phyloP scores from a whole-genome alignment of 2,888 invertebrate species.

The Pachliopta kotzebuea region DNA sequence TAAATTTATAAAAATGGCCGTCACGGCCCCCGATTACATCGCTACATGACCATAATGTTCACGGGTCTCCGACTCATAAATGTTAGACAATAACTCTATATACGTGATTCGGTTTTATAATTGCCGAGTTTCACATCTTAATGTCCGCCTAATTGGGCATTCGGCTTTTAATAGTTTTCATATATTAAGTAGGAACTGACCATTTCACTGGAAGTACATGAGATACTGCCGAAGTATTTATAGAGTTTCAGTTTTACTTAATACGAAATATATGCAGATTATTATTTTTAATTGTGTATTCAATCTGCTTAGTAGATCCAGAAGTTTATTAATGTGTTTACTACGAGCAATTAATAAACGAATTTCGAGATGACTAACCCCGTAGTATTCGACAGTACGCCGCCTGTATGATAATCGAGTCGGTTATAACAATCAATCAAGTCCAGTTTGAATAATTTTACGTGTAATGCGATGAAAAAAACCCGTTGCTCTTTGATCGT shows the following conservation, averaged over 20 bases:
- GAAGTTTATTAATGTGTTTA: constrained; percentile 6
- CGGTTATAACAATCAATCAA: constrained; percentile 23
- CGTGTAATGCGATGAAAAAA: constrained; percentile 19
- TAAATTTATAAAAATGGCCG: constrained; percentile 59
- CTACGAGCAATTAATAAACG: constrained; percentile 13
- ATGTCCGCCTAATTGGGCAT: constrained; percentile 45
- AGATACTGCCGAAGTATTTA: no score
- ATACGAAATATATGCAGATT: no score
- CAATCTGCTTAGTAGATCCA: background rate
- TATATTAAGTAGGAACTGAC: constrained; percentile 29
- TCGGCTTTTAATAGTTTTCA: constrained; percentile 34
- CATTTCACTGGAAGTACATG: constrained; percentile 19
- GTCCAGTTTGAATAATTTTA: constrained; percentile 19
- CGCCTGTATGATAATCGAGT: constrained; percentile 21
- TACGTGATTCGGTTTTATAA: constrained; percentile 67
- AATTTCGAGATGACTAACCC: constrained; percentile 16
- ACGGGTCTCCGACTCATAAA: constrained; percentile 54
- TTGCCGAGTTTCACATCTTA: constrained; percentile 48
- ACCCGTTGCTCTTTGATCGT: constrained; percentile 25
- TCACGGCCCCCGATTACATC: constrained; percentile 63
- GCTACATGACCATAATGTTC: constrained; percentile 62
- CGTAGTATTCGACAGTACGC: constrained; percentile 20
- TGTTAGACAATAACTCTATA: constrained; percentile 67
- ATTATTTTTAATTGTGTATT: background rate
- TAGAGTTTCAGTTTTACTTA: no score